phyloP scores from a whole-genome alignment of 2,797 vertebrate genomes.

The Acanthornis magna region DNA sequence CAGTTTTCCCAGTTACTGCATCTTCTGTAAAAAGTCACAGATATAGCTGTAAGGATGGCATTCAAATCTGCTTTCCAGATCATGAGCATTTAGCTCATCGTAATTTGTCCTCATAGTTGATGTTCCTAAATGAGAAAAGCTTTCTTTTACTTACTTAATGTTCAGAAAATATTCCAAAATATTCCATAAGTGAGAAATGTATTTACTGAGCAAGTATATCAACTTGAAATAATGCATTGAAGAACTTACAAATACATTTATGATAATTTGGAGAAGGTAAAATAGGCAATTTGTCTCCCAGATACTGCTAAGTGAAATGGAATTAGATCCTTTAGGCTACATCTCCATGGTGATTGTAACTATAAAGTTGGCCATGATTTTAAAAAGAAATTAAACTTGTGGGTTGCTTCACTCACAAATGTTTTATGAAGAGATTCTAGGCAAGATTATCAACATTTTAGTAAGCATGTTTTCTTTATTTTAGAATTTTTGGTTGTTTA shows the following conservation, averaged over 20 bases:
- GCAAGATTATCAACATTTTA: background rate
- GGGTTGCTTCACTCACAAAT: background rate
- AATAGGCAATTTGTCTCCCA: conserved; percentile 18
- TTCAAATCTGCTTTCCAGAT: background rate
- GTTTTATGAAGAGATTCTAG: background rate
- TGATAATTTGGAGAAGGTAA: background rate
- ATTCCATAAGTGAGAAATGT: background rate
- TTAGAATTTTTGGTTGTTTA: background rate
- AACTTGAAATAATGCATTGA: background rate
- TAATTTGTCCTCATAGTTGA: background rate
- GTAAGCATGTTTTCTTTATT: background rate
- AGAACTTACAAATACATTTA: background rate
- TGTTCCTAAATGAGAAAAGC: background rate
- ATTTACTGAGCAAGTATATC: background rate
- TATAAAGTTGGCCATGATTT: background rate
- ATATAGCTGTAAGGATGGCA: background rate
- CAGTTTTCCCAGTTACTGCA: background rate
- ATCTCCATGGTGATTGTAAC: conserved; percentile 11
- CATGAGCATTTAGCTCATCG: background rate
- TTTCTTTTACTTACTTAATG: background rate
- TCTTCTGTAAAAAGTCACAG: background rate
- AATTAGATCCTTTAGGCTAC: conserved; percentile 13
- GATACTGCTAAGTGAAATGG: background rate
- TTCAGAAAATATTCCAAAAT: background rate
- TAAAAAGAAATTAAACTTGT: background rate